Evolutionary conservation across 2,888 invertebrate species (phyloP).

Genomic region (Philereme vetulata): DNA sequence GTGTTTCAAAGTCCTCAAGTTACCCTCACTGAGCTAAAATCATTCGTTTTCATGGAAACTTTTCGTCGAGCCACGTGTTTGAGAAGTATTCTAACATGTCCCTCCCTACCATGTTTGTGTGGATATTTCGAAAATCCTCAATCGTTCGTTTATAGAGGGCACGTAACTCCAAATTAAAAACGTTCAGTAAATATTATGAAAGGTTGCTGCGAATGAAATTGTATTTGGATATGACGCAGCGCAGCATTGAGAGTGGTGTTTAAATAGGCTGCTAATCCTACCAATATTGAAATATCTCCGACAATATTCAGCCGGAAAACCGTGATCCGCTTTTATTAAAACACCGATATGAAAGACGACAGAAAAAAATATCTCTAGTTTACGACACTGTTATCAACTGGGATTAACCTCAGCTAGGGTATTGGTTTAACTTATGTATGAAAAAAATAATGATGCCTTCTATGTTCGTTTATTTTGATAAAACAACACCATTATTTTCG

Average conservation of each 20-base stretch:
- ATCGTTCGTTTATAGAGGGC: conserved; percentile 44
- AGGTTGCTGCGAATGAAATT: conserved; percentile 73
- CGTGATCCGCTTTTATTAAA: conserved; percentile 81
- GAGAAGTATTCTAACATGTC: conserved; percentile 21
- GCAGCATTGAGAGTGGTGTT: conserved; percentile 75
- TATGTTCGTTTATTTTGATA: not conserved
- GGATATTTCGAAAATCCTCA: conserved; percentile 34
- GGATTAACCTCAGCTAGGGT: conserved; percentile 17
- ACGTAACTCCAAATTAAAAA: conserved; percentile 68
- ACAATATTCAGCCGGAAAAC: conserved; percentile 77
- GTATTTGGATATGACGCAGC: conserved; percentile 76
- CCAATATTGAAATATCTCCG: conserved; percentile 83
- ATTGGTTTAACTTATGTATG: conserved; percentile 29
- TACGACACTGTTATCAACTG: conserved; percentile 33
- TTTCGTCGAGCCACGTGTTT: conserved; percentile 26
- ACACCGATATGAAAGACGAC: conserved; percentile 67
- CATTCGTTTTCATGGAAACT: conserved; percentile 30
- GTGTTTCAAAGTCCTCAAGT: conserved; percentile 23
- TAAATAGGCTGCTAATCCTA: conserved; percentile 81
- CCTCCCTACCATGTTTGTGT: conserved; percentile 29
- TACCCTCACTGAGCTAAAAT: conserved; percentile 26
- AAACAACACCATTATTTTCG: not conserved
- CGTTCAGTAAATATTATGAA: conserved; percentile 74
- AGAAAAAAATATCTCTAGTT: conserved; percentile 57
- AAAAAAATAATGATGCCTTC: conserved; percentile 22